Conservation (phyloP, 2,888 invertebrate species). For the Anagyrus pseudococci region DNA sequence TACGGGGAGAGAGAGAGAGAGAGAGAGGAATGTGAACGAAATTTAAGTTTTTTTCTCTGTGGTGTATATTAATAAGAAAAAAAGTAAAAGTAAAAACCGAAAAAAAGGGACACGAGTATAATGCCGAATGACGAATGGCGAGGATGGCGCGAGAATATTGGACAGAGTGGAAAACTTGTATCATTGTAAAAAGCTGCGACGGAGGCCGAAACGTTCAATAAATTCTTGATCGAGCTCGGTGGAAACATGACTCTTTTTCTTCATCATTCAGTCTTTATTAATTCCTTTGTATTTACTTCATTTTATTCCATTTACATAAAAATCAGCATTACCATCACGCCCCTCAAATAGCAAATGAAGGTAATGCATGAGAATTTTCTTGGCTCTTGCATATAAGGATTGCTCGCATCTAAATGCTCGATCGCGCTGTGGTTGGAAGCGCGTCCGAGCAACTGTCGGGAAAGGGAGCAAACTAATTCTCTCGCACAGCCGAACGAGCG, state of each 20-base stretch:
- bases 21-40: background rate
- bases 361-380: background rate
- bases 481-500: background rate
- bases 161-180: constrained; percentile 42
- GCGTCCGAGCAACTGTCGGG: constrained; percentile 8
- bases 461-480: constrained; percentile 2
- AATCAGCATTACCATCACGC: too few species aligned
- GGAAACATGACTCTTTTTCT: constrained; percentile 16
- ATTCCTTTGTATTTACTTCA: too few species aligned
- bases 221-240: constrained; percentile 51
- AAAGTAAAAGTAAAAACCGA: constrained; percentile 15
- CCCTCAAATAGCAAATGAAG: too few species aligned
- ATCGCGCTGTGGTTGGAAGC: constrained; percentile 8
- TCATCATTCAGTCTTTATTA: too few species aligned
- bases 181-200: constrained; percentile 51
- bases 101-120: background rate
- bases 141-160: background rate
- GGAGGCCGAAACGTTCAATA: constrained; percentile 51
- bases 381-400: background rate
- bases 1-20: background rate
- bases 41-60: constrained; percentile 23
- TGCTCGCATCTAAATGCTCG: constrained; percentile 8
- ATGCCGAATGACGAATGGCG: background rate
- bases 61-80: constrained; percentile 29
- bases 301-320: too few species aligned